phyloP scores from a whole-genome alignment of 2,797 vertebrate genomes.

The Acanthurus lineatus region DNA sequence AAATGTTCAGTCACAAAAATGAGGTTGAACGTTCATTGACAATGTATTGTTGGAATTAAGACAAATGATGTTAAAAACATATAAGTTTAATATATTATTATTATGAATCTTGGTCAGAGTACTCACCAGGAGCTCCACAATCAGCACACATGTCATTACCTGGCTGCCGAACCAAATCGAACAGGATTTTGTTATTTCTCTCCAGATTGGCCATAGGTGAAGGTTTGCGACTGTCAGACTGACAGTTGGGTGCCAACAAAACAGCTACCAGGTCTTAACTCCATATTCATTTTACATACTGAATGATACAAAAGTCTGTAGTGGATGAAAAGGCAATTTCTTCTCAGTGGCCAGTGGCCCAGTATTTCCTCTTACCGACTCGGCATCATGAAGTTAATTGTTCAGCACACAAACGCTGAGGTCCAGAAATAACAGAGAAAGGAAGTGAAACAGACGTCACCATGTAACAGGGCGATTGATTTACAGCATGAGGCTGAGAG shows the following conservation, averaged over 20 bases:
- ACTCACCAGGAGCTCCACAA: slow-evolving; percentile 89
- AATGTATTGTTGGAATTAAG: not conserved
- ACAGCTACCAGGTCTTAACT: slow-evolving; percentile 36
- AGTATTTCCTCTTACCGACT: slow-evolving; percentile 77
- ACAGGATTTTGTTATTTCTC: slow-evolving; percentile 88
- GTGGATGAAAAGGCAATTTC: slow-evolving; percentile 39
- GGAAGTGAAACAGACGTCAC: slow-evolving; percentile 80
- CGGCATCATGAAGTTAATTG: slow-evolving; percentile 75
- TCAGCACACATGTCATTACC: slow-evolving; percentile 90
- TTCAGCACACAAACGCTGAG: slow-evolving; percentile 74
- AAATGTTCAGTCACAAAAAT: not conserved
- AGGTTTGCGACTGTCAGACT: slow-evolving; percentile 36
- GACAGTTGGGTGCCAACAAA: slow-evolving; percentile 38
- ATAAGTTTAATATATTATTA: not conserved
- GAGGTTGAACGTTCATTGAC: no score
- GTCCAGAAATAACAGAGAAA: slow-evolving; percentile 80
- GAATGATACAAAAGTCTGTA: not conserved
- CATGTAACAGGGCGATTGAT: slow-evolving; percentile 14
- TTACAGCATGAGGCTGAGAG: slow-evolving; percentile 9
- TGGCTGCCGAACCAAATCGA: slow-evolving; percentile 83
- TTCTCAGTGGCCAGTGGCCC: slow-evolving; percentile 21
- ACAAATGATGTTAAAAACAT: not conserved
- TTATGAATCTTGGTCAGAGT: not conserved
- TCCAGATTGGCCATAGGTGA: slow-evolving; percentile 84
- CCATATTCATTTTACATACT: slow-evolving; percentile 53